These are phyloP conservation scores for Gephyroberyx darwinii DNA, from an alignment of 2,797 vertebrate species.

Conservation along the genomic window DNA sequence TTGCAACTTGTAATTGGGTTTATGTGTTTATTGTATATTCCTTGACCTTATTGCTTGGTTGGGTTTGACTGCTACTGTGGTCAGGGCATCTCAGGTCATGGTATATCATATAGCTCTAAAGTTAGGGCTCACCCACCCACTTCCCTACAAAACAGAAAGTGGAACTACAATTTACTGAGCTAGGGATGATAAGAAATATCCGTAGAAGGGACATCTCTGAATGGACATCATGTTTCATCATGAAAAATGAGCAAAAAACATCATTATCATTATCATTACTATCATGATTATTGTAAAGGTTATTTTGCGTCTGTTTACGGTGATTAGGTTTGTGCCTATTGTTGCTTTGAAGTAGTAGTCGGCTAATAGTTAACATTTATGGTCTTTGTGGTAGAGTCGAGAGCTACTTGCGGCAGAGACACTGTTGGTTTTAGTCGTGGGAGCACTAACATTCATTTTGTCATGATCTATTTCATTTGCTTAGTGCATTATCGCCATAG, in stretches of 20 bases:
- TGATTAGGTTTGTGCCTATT: background rate
- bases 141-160: slow-evolving; percentile 25
- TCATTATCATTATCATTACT: background rate
- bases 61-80: slow-evolving; percentile 63
- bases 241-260: background rate
- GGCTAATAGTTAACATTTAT: background rate
- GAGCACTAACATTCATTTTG: slow-evolving; percentile 29
- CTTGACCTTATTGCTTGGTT: slow-evolving; percentile 20
- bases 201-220: background rate
- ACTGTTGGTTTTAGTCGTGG: slow-evolving; percentile 29
- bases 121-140: slow-evolving; percentile 55
- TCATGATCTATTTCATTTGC: slow-evolving; percentile 48
- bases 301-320: background rate
- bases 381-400: slow-evolving; percentile 4
- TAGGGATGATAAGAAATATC: slow-evolving; percentile 3
- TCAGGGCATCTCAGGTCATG: slow-evolving; percentile 62
- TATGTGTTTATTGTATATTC: slow-evolving; percentile 23
- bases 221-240: background rate
- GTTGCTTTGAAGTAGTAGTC: background rate
- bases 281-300: background rate
- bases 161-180: slow-evolving; percentile 16
- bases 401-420: slow-evolving; percentile 28
- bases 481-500: slow-evolving; percentile 38
- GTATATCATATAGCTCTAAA: slow-evolving; percentile 75
- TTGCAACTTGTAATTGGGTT: slow-evolving; percentile 9